phyloP scores from a whole-genome alignment of 2,113 vertebrate species.

The Siphamia tubifer region DNA sequence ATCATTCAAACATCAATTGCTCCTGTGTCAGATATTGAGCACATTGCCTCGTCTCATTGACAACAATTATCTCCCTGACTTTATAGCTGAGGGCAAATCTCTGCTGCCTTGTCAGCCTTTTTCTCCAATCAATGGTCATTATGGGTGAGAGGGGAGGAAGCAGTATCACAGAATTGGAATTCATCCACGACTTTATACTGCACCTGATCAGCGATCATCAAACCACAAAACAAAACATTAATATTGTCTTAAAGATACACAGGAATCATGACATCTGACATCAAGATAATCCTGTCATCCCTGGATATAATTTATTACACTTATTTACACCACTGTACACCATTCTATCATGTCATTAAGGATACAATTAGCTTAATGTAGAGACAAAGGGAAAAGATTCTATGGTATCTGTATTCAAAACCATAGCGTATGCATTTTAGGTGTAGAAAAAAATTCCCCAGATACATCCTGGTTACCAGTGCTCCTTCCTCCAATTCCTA shows the following conservation, averaged over 20 bases:
- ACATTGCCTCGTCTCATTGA: conserved; percentile 36
- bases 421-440: no score
- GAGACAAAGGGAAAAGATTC: background rate
- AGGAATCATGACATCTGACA: background rate
- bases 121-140: conserved; percentile 39
- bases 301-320: no score
- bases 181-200: background rate
- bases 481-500: no score
- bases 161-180: conserved; percentile 9
- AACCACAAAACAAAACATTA: no score
- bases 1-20: conserved; percentile 24
- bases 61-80: conserved; percentile 55
- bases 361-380: background rate
- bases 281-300: background rate
- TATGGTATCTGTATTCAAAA: no score
- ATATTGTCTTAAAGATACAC: no score
- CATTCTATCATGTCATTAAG: background rate
- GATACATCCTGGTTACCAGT: no score
- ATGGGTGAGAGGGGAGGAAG: conserved; percentile 15
- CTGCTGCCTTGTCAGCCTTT: conserved; percentile 43
- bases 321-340: no score
- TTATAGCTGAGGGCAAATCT: conserved; percentile 30
- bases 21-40: conserved; percentile 33
- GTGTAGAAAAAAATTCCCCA: no score
- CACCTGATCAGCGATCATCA: background rate